Evolutionary conservation across 2,888 invertebrate species (phyloP), one percentile per base, ranked within the genome.

Genomic region (Agrochola macilenta): DNA sequence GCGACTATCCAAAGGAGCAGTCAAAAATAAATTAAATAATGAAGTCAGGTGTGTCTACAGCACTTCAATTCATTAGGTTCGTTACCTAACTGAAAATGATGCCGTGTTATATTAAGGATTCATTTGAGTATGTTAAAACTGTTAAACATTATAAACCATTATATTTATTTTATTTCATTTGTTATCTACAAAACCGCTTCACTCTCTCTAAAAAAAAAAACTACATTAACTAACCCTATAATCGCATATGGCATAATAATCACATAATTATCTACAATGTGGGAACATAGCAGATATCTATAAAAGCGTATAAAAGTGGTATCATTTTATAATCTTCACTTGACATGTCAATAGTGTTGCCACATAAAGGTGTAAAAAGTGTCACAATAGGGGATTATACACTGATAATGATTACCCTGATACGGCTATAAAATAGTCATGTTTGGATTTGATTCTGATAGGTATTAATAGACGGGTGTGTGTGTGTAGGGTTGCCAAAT

Each of bases 321-420:
- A 80, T 80, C 46, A 69, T 58, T 68, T 49, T 14, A 43, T 71
- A 61, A 83, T 83, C 65, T 11, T 70, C 65, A 65, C 60, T 83
- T 66, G 78, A 83, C 70, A 78, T 70, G 70, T 83, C 66, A 83
- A 58, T 52, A 64, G 57, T 61, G 23, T 66, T 83, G 70, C 49
- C 57, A 43, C 17, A 61, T 35, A 78, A 83, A 78, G 64, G 83
- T 71, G 83, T 83, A 71, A 83, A 83, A 83, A 78, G 26, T 57
- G 35, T 14, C n/a, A 81, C 78, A 81, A 81, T 83, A 61, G 66
- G 79, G 79, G 79, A 81, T 81, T 78, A 71, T 49, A 43, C 23
- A 35, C 1, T 58, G 83, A 71, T 83, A 83, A 63, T 52, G 80
- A 80, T 80, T 72, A 73, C 26, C 65, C 54, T 78, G 79, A 68